phyloP scores from a whole-genome alignment of 2,113 vertebrate species.

The Corvus cornix region DNA sequence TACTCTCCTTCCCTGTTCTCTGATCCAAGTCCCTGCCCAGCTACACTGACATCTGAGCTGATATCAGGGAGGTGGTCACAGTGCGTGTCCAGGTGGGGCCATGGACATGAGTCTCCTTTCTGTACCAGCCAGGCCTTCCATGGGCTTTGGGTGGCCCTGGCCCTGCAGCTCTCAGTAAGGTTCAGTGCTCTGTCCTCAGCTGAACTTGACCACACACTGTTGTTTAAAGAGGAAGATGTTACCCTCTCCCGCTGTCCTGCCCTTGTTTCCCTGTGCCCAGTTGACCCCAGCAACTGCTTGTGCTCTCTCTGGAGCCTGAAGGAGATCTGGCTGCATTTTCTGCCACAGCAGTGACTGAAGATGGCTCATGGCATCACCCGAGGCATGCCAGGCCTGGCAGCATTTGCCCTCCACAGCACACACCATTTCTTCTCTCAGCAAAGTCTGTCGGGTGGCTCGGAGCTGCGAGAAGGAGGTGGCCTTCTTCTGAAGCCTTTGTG shows the following conservation, averaged over 20 bases:
- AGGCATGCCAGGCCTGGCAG: neutral
- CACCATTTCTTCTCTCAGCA: neutral
- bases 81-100: neutral
- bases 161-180: neutral
- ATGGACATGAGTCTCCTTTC: neutral
- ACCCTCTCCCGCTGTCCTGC: neutral
- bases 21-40: neutral
- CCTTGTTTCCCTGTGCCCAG: neutral
- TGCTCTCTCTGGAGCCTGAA: neutral
- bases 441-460: neutral
- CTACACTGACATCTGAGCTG: accelerated
- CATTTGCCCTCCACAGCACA: neutral
- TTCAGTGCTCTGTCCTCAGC: neutral
- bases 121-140: neutral
- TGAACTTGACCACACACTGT: neutral
- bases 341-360: neutral
- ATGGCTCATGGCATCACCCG: accelerated
- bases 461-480: neutral
- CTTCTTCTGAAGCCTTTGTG: neutral
- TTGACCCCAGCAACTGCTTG: neutral
- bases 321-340: neutral
- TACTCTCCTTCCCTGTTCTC: neutral
- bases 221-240: neutral
- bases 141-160: neutral
- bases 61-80: neutral